Percentiles rank a stretch among this genome's conserved stretches.
Evolutionary conservation across 2,888 invertebrate species (phyloP).

Genomic region (Drosophila monieri): DNA sequence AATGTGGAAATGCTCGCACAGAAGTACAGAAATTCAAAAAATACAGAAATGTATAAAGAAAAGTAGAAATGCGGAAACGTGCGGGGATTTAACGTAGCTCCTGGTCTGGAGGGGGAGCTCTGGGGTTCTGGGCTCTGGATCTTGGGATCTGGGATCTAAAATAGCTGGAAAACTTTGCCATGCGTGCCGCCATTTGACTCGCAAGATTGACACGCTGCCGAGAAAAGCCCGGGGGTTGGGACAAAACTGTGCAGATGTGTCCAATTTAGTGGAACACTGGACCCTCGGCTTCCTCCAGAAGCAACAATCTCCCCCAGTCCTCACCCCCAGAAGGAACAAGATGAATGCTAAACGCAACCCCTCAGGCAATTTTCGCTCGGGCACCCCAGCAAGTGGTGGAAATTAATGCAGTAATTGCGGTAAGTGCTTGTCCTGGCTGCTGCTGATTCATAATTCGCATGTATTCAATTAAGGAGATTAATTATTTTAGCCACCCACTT

Average conservation of each 20-base stretch:
- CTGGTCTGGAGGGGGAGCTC: slow-evolving; percentile 4
- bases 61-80: slow-evolving; percentile 63
- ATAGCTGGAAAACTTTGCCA: slow-evolving; percentile 64
- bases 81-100: slow-evolving; percentile 68
- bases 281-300: slow-evolving; percentile 36
- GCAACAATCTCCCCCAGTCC: not conserved
- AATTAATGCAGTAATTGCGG: slow-evolving; percentile 74
- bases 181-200: slow-evolving; percentile 76
- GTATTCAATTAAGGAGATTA: slow-evolving; percentile 49
- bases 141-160: slow-evolving; percentile 9
- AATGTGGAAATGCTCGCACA: slow-evolving; percentile 49
- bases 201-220: slow-evolving; percentile 77
- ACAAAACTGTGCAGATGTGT: slow-evolving; percentile 71
- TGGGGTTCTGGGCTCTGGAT: not conserved
- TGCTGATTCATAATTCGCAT: slow-evolving; percentile 42
- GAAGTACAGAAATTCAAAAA: slow-evolving; percentile 57
- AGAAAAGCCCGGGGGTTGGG: slow-evolving; percentile 42
- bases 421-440: slow-evolving; percentile 50
- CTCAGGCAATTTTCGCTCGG: slow-evolving; percentile 25
- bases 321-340: slow-evolving; percentile 8
- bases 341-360: slow-evolving; percentile 16
- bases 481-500: slow-evolving; percentile 25
- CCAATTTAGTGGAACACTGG: slow-evolving; percentile 72
- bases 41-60: slow-evolving; percentile 45
- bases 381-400: slow-evolving; percentile 38